These are phyloP conservation scores for Neoaliturus tenellus DNA, from an alignment of 2,888 invertebrate species.

Conservation along the genomic window DNA sequence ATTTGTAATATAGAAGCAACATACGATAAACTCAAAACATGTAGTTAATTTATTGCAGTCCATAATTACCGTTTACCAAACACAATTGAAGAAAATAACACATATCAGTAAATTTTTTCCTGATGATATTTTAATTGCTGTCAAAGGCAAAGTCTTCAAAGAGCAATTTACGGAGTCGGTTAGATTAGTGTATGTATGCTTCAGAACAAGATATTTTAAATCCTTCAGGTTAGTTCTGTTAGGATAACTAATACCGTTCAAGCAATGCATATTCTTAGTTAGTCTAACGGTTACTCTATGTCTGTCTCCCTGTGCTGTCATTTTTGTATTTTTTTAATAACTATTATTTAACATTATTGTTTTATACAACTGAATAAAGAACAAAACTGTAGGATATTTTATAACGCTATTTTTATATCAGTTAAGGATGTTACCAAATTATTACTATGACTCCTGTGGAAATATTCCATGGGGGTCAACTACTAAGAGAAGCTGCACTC, in stretches of 20 bases:
- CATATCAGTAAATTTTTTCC: conserved; percentile 15
- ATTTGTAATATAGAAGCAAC: too few relatives aligned
- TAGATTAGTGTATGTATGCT: conserved; percentile 9
- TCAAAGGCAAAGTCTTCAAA: background rate
- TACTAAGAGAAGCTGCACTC: background rate
- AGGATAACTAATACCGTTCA: background rate
- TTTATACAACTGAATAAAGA: conserved; percentile 13
- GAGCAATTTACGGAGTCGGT: conserved; percentile 8
- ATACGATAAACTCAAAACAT: too few relatives aligned
- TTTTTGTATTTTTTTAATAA: conserved; percentile 30
- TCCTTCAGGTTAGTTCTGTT: background rate
- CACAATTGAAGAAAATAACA: too few relatives aligned
- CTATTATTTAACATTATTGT: background rate
- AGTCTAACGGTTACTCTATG: conserved; percentile 29
- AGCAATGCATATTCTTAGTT: conserved; percentile 46
- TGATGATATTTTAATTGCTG: background rate
- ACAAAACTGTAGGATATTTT: conserved; percentile 36
- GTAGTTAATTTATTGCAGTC: too few relatives aligned
- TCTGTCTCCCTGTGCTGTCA: conserved; percentile 19
- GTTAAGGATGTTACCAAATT: conserved; percentile 28
- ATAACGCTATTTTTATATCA: conserved; percentile 38
- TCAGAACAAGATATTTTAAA: background rate
- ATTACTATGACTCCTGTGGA: background rate
- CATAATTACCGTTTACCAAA: too few relatives aligned
- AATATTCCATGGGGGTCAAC: background rate